Percentiles rank a stretch among this genome's conserved stretches.
Evolutionary conservation across 2,797 vertebrate species (phyloP).

Genomic region (Bovichtus variegatus): DNA sequence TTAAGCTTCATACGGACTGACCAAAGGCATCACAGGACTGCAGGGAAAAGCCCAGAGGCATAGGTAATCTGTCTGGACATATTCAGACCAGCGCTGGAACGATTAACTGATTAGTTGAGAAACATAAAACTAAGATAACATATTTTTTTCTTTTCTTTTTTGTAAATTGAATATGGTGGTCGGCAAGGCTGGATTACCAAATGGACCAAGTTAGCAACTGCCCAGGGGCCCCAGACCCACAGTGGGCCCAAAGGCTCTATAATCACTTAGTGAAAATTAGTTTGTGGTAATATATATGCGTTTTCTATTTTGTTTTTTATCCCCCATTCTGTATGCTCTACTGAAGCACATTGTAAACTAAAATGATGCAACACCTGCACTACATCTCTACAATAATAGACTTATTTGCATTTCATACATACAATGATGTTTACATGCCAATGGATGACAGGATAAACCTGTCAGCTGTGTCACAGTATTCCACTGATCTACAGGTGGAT

Average conservation of each 20-base stretch:
- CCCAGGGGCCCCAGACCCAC: no score
- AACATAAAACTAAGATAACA: no score
- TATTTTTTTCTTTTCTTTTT: no score
- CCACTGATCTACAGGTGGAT: no score
- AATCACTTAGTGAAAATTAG: no score
- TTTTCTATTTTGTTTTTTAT: neutral
- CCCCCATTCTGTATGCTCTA: neutral
- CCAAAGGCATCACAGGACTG: constrained; percentile 32
- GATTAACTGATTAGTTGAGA: neutral
- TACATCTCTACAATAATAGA: no score
- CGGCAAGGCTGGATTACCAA: neutral
- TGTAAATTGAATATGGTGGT: neutral
- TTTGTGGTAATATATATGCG: neutral
- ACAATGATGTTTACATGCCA: no score
- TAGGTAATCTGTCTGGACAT: neutral
- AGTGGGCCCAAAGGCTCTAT: neutral
- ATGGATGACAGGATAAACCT: no score
- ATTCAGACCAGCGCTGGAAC: neutral
- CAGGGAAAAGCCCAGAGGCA: constrained; percentile 27
- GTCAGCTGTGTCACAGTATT: no score
- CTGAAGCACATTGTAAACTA: neutral
- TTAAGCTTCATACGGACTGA: constrained; percentile 67
- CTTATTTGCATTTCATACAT: no score
- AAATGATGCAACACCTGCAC: neutral
- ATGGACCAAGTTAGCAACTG: neutral